phyloP scores from a whole-genome alignment of 1,140 invertebrate genomes.

The Andricus grossulariae region DNA sequence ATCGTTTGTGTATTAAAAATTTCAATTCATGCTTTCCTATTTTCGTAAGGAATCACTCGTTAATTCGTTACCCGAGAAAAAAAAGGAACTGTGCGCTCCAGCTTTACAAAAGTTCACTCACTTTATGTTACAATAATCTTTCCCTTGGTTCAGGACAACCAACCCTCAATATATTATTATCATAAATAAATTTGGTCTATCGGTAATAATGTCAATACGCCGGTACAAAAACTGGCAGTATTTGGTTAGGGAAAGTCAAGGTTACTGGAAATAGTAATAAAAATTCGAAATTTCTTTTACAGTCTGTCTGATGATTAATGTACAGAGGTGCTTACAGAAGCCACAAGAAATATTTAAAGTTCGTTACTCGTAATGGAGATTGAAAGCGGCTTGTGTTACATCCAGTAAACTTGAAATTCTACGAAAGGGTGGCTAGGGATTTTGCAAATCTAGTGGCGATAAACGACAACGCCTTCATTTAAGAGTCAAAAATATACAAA shows the following conservation, averaged over 20 bases:
- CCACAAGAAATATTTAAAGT: conserved; percentile 1
- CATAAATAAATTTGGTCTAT: conserved; percentile 78
- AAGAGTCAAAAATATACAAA: neutral
- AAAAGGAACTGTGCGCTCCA: conserved; percentile 72
- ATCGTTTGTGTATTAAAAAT: neutral
- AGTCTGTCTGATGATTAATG: neutral
- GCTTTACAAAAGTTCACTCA: conserved; percentile 70
- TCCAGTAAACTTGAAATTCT: conserved; percentile 45
- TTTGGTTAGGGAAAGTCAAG: conserved; percentile 71
- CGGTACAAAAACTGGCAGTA: conserved; percentile 73
- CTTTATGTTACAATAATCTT: conserved; percentile 72
- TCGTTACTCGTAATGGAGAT: neutral
- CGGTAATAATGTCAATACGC: conserved; percentile 76
- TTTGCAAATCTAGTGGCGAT: conserved; percentile 58
- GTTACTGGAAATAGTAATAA: conserved; percentile 60
- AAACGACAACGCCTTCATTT: conserved; percentile 35
- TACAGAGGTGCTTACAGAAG: conserved; percentile 10
- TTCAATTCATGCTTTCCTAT: neutral
- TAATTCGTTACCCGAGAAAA: conserved; percentile 45
- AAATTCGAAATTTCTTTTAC: neutral
- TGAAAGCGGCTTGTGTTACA: neutral
- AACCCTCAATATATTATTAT: conserved; percentile 76
- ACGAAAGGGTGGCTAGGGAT: conserved; percentile 61
- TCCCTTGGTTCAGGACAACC: conserved; percentile 69
- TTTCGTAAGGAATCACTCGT: neutral